Base-by-base conservation (phyloP, 1,140 invertebrate species). In the Apolygus lucorum region DNA sequence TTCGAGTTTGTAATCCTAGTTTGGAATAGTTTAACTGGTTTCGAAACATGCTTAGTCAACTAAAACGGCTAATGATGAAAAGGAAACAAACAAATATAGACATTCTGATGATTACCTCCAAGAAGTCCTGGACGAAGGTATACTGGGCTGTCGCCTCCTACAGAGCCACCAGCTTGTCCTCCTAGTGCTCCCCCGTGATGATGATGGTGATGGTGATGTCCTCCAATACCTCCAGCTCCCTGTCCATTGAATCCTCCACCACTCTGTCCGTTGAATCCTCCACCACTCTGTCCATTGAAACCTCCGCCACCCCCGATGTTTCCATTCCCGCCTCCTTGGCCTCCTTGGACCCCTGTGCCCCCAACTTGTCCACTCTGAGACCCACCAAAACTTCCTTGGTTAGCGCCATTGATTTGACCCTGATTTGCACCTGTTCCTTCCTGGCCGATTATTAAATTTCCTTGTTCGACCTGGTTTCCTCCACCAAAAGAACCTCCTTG, bases 321-420 rank as follows among this genome's bases (percentile, higher is more conserved):
- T 1, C 67, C 54, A 22, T 34, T 24, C 14, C 49, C 22, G 2
- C 67, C 54, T 2, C 67, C 52, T 59, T 68, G 66, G 17, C 66
- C 34, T 11, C 66, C 66, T 22, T n/a, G n/a, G n/a, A 14, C 25
- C 4, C 25, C 42, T 52, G 28, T 34, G 1, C 66, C 66, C 22
- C 25, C 28, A 68, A 1, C 25, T 24, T 68, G 67, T n/a, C 67
- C 67, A n/a, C n/a, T n/a, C n/a, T n/a, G n/a, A n/a, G n/a, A n/a
- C n/a, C n/a, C n/a, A 1, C 27, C 52, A 54, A 26, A 68, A 25
- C 49, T 68, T 1, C 67, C 67, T 62, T 67, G 65, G 29, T 17
- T n/a, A 8, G 1, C 27, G n/a, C 65, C 65, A 2, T 28, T 2
- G 65, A 34, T 42, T 42, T 42, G 34, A 17, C 34, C 34, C 34